Base-by-base conservation (phyloP, 2,113 vertebrate species). In the Pygathrix nemaeus region DNA sequence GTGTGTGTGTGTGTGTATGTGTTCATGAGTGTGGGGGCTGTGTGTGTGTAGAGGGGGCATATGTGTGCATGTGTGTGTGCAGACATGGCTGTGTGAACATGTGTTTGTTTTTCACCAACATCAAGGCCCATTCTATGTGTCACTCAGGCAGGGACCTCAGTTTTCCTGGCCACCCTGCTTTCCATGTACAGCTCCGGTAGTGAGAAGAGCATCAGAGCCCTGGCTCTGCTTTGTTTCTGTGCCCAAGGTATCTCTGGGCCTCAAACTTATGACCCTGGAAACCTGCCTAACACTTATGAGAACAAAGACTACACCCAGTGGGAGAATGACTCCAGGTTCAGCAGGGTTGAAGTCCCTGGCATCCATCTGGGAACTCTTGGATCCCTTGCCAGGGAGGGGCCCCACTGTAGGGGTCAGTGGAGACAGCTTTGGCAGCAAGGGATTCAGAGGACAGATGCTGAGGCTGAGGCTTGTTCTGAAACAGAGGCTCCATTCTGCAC, bases 401-500 rank as follows among this genome's bases (percentile, higher is more conserved):
- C 32, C 16, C n/a, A 18, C 25, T 16, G 72, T 50, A 32, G 57
- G 30, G 38, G 73, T 14, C 13, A 21, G 35, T 1, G 12, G 50
- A 0, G 32, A 16, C 55, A 75, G 32, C 38, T 82, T 61, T 38
- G 52, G 43, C 90, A 50, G 55, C 0, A 10, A 85, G 50, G 18
- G 55, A 23, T 21, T 96, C n/a, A 0, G 38, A 40, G 38, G 40
- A 64, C 32, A 85, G 64, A 88, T 3, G 45, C 48, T 11, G n/a
- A 91, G 93, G 80, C 81, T 10, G 0, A 57, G 35, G 73, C 27
- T 66, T 64, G 25, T 55, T 73, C 81, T 6, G 21, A 61, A 94
- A 96, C 96, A 96, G 81, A 94, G 89, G 75, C 38, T 82, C 92
- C 86, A 94, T 97, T 96, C 82, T 96, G 66, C 48, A 27, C 11